phyloP scores from a whole-genome alignment of 2,888 invertebrate genomes.

The Desoria tigrina region DNA sequence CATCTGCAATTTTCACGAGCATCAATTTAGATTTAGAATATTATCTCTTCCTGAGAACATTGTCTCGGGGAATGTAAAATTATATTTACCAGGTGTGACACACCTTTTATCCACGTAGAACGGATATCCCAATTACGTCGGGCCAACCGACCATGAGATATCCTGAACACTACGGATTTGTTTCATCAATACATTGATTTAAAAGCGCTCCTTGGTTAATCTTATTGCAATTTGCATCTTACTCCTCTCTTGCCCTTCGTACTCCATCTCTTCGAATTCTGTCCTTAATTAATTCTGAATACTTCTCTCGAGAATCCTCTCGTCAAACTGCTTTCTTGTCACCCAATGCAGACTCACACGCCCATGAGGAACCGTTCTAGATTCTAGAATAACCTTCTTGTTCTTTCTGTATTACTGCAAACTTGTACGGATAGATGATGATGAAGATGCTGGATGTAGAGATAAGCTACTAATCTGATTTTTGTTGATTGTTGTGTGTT shows the following conservation, averaged over 20 bases:
- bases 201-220: too few species aligned
- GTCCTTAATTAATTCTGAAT: too few species aligned
- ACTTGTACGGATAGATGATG: too few species aligned
- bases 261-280: not conserved
- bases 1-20: not conserved
- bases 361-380: too few species aligned
- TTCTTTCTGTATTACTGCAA: too few species aligned
- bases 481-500: too few species aligned
- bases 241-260: not conserved
- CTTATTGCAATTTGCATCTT: not conserved
- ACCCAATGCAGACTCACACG: too few species aligned
- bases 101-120: slow-evolving; percentile 10
- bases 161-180: not conserved
- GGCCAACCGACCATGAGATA: not conserved
- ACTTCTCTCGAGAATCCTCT: too few species aligned
- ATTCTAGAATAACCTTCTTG: too few species aligned
- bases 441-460: too few species aligned
- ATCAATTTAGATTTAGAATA: not conserved
- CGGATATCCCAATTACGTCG: not conserved
- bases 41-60: not conserved
- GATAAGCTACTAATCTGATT: too few species aligned
- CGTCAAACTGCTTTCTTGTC: too few species aligned
- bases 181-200: not conserved
- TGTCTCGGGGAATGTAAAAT: not conserved
- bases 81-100: not conserved